Evolutionary conservation across 2,888 invertebrate genomes (phyloP).

Genomic region (Cataglyphis cursor): DNA sequence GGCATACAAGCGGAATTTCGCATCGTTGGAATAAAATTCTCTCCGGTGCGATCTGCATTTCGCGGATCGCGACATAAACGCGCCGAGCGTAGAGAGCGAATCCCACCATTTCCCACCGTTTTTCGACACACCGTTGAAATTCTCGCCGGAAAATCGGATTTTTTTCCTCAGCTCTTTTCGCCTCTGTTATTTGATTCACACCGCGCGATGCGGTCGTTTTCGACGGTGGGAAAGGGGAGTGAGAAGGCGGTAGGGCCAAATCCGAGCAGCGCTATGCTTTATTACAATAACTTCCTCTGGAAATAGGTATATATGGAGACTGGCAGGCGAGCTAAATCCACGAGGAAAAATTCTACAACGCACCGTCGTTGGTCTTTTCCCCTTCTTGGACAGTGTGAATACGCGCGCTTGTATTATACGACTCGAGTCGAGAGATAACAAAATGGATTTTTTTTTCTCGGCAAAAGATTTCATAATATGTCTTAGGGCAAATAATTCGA

Average conservation of each 20-base stretch:
- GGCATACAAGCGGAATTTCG: conserved; percentile 37
- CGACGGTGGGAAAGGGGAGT: not conserved
- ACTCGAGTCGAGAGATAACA: conserved; percentile 39
- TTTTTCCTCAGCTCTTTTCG: conserved; percentile 42
- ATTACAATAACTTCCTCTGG: conserved; percentile 51
- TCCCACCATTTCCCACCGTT: conserved; percentile 35
- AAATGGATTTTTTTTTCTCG: conserved; percentile 65
- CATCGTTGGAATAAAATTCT: conserved; percentile 55
- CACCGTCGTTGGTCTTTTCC: conserved; percentile 44
- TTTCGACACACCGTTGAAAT: conserved; percentile 52
- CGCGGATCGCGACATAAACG: conserved; percentile 50
- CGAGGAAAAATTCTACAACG: conserved; percentile 43
- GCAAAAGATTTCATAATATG: conserved; percentile 62
- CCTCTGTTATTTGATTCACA: conserved; percentile 43
- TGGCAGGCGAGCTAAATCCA: conserved; percentile 48
- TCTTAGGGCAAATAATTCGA: conserved; percentile 62
- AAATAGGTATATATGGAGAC: conserved; percentile 54
- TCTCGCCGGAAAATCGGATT: conserved; percentile 46
- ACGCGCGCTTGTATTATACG: conserved; percentile 61
- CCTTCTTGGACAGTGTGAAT: conserved; percentile 50
- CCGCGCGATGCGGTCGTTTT: conserved; percentile 41
- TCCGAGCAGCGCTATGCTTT: conserved; percentile 38
- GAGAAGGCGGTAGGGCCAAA: conserved; percentile 22
- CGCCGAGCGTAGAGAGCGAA: conserved; percentile 25
- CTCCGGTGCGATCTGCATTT: conserved; percentile 46